These are phyloP conservation scores for Delichon dasypus DNA, from an alignment of 2,797 vertebrate species.

Conservation along the genomic window DNA sequence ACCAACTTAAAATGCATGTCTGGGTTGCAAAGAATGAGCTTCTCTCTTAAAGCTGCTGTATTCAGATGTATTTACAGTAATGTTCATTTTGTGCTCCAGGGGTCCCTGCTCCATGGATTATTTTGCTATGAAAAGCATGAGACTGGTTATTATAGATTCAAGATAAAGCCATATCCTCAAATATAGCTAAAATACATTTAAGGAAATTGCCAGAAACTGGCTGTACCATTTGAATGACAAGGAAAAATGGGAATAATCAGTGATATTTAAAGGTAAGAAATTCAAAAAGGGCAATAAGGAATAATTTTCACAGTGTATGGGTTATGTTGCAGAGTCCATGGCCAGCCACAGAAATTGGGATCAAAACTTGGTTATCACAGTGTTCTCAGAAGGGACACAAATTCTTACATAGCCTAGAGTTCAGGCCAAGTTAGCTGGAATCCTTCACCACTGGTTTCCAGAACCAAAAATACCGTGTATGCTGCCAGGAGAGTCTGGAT, in stretches of 20 bases:
- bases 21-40: background rate
- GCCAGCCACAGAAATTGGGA: background rate
- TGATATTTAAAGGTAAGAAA: background rate
- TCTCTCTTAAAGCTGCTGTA: background rate
- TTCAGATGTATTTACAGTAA: background rate
- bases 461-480: background rate
- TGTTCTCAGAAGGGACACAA: background rate
- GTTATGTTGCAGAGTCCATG: rapidly evolving
- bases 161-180: background rate
- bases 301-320: background rate
- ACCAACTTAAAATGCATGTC: background rate
- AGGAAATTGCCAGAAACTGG: background rate
- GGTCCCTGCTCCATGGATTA: background rate
- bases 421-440: background rate
- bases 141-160: background rate
- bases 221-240: background rate
- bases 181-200: background rate
- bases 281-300: background rate
- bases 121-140: background rate
- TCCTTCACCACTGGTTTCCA: background rate
- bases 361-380: background rate
- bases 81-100: background rate
- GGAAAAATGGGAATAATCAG: background rate
- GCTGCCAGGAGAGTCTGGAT: background rate
- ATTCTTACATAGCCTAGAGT: background rate